These are phyloP conservation scores for Papilio helenus DNA, from an alignment of 1,140 invertebrate genomes.

Conservation along the genomic window DNA sequence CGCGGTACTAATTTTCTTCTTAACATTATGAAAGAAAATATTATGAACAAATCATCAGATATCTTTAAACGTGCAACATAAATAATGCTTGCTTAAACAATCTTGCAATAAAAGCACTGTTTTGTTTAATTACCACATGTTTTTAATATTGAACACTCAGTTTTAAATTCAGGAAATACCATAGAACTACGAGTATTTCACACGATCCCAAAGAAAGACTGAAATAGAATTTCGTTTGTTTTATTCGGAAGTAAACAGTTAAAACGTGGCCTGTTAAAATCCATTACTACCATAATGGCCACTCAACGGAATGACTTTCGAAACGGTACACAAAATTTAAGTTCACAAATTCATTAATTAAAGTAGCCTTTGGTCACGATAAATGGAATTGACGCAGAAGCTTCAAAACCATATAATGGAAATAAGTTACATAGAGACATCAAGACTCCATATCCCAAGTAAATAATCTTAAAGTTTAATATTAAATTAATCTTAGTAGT, in stretches of 20 bases:
- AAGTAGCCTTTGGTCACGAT: conserved; percentile 9
- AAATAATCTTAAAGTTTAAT: background rate
- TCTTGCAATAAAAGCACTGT: too few relatives aligned
- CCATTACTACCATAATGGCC: conserved; percentile 29
- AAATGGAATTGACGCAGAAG: background rate
- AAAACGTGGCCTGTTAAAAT: conserved; percentile 33
- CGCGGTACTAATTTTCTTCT: too few relatives aligned
- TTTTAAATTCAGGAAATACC: background rate
- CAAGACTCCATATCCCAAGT: background rate
- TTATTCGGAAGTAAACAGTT: background rate
- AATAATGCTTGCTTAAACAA: too few relatives aligned
- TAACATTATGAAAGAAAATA: too few relatives aligned
- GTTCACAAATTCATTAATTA: conserved; percentile 17
- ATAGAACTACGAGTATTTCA: background rate
- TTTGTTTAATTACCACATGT: too few relatives aligned
- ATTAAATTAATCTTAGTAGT: background rate
- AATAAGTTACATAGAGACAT: background rate
- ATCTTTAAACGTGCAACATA: too few relatives aligned
- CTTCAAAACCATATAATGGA: background rate
- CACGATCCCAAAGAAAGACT: background rate
- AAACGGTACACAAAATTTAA: conserved; percentile 32
- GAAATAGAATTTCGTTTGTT: conserved; percentile 9
- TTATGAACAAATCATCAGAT: too few relatives aligned
- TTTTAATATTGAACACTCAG: too few relatives aligned
- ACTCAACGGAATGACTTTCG: conserved; percentile 37